phyloP scores from a whole-genome alignment of 2,797 vertebrate species.

The Corythornis leucogaster region DNA sequence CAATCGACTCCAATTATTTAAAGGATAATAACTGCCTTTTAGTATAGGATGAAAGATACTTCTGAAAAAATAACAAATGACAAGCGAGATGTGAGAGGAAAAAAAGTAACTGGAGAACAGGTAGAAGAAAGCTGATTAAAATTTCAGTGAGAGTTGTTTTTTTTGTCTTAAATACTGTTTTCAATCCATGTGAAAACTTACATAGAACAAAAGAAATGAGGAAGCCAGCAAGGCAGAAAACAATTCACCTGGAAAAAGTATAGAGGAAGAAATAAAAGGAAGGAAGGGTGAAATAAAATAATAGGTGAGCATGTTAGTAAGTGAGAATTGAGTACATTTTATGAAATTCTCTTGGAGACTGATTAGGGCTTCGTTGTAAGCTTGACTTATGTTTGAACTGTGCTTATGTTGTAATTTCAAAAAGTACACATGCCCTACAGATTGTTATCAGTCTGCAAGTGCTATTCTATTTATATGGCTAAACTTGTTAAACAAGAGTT shows the following conservation, averaged over 20 bases:
- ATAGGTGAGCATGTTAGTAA: not conserved
- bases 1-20: not conserved
- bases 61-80: not conserved
- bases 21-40: not conserved
- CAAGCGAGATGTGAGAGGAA: not conserved
- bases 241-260: not conserved
- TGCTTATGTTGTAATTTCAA: not conserved
- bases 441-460: not conserved
- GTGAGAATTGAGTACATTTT: not conserved
- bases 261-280: not conserved
- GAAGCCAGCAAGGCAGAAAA: not conserved
- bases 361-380: not conserved
- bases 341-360: not conserved
- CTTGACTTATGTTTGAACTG: not conserved
- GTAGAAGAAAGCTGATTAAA: not conserved
- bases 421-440: not conserved
- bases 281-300: not conserved
- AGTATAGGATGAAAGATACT: not conserved
- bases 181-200: not conserved
- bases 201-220: not conserved
- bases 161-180: not conserved
- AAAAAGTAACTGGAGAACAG: not conserved
- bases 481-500: not conserved
- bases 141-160: not conserved
- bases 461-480: not conserved